Conservation (phyloP, 2,888 invertebrate species). For the Andricus quercusramuli region DNA sequence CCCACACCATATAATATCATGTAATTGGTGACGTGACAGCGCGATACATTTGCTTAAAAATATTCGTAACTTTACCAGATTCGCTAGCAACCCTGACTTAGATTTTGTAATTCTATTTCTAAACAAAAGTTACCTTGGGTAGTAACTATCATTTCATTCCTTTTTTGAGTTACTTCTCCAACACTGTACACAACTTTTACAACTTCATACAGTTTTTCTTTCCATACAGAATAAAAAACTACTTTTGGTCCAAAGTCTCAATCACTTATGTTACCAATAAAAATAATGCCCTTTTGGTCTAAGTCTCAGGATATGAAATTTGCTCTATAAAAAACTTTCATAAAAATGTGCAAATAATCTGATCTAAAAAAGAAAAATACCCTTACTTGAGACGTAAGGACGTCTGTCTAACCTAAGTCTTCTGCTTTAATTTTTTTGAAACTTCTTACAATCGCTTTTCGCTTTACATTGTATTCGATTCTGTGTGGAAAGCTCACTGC, state of each 20-base stretch:
- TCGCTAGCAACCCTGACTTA: too few species aligned
- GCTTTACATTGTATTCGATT: conserved; percentile 15
- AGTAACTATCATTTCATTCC: too few species aligned
- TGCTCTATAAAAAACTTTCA: neutral
- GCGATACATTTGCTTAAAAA: too few species aligned
- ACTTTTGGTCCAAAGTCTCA: neutral
- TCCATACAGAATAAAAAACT: too few species aligned
- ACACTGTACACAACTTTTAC: neutral
- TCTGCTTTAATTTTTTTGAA: neutral
- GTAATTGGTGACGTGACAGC: too few species aligned
- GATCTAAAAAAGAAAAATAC: neutral
- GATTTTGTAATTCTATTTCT: too few species aligned
- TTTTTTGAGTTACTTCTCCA: neutral
- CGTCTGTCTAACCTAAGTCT: neutral
- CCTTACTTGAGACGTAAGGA: neutral
- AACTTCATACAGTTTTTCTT: neutral
- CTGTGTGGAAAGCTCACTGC: conserved; percentile 16
- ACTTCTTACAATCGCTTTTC: conserved; percentile 27
- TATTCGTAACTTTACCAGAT: too few species aligned
- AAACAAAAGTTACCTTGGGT: too few species aligned
- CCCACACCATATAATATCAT: too few species aligned
- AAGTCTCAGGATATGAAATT: neutral
- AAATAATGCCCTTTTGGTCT: neutral
- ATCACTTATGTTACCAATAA: neutral
- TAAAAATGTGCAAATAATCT: neutral